These are phyloP conservation scores for Telmatherina bonti DNA, from an alignment of 2,797 vertebrate genomes.

Conservation along the genomic window DNA sequence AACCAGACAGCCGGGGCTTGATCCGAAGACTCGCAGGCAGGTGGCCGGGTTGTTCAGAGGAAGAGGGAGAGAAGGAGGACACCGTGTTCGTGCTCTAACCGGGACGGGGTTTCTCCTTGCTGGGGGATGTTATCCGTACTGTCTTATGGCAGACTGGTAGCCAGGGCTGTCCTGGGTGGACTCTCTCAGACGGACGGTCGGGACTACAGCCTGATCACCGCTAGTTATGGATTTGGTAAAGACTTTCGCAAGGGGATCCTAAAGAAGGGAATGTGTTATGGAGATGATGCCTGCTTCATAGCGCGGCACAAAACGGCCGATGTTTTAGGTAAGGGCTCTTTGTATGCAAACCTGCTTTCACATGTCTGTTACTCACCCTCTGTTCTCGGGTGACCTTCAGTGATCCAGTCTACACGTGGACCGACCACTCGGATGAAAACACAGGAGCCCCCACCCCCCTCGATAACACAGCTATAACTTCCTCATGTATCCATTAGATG, in stretches of 20 bases:
- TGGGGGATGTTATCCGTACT: constrained; percentile 80
- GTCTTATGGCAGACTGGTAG: constrained; percentile 91
- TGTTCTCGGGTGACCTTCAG: constrained; percentile 74
- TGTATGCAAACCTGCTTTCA: neutral
- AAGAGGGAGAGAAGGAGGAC: constrained; percentile 6
- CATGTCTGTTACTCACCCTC: neutral
- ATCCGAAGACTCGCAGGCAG: constrained; percentile 43
- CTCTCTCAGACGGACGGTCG: constrained; percentile 96
- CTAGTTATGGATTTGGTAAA: constrained; percentile 96
- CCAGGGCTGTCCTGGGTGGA: constrained; percentile 95
- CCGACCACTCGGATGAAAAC: constrained; percentile 65
- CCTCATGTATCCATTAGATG: accelerated
- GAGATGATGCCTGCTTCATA: constrained; percentile 96
- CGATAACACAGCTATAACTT: neutral
- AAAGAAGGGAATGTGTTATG: constrained; percentile 98
- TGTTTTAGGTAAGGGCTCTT: constrained; percentile 88
- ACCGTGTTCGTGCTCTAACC: constrained; percentile 31
- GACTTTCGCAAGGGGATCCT: constrained; percentile 98
- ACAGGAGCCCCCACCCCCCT: constrained; percentile 48
- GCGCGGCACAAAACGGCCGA: constrained; percentile 91
- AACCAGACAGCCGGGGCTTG: constrained; percentile 21
- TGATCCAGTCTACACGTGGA: constrained; percentile 56
- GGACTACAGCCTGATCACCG: constrained; percentile 96
- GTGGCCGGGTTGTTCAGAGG: constrained; percentile 27
- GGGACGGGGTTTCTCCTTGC: constrained; percentile 33